Evolutionary conservation across 2,113 vertebrate genomes (phyloP).

Genomic region (Ranitomeya variabilis): DNA sequence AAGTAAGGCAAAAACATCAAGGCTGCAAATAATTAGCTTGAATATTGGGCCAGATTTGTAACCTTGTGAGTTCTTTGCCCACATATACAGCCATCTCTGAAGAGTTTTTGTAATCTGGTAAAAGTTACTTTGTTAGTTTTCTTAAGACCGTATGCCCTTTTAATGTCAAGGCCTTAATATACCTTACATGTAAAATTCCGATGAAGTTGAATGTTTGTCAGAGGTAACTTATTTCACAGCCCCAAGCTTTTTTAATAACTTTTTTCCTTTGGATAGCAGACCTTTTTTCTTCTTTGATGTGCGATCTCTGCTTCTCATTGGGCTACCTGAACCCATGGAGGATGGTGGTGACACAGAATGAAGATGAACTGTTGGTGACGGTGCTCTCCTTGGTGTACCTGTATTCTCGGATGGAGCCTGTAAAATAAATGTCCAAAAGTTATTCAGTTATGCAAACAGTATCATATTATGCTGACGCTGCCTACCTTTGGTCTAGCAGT

Average conservation of each 20-base stretch:
- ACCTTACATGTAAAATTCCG: not conserved
- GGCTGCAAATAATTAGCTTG: conserved; percentile 81
- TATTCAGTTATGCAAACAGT: not conserved
- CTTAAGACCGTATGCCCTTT: not conserved
- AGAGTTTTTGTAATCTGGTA: conserved; percentile 58
- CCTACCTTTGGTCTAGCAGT: not conserved
- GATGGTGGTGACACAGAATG: conserved; percentile 81
- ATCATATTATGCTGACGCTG: not conserved
- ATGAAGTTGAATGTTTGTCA: not conserved
- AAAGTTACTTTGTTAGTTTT: conserved; percentile 46
- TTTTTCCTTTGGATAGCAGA: conserved; percentile 96
- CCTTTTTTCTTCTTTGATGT: conserved; percentile 93
- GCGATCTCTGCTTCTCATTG: conserved; percentile 85
- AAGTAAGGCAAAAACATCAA: conserved; percentile 94
- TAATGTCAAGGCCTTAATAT: not conserved
- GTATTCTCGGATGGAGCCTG: conserved; percentile 95
- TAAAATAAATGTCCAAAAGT: conserved; percentile 43
- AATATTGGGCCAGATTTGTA: conserved; percentile 70
- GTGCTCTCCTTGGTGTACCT: conserved; percentile 84
- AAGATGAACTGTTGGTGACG: conserved; percentile 85
- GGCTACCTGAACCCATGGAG: conserved; percentile 84
- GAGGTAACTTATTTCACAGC: conserved; percentile 82
- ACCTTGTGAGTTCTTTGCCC: conserved; percentile 13
- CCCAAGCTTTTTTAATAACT: conserved; percentile 89
- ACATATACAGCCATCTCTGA: conserved; percentile 62